Conservation (phyloP, 1,140 invertebrate genomes). For the Neotoxoptera formosana region DNA sequence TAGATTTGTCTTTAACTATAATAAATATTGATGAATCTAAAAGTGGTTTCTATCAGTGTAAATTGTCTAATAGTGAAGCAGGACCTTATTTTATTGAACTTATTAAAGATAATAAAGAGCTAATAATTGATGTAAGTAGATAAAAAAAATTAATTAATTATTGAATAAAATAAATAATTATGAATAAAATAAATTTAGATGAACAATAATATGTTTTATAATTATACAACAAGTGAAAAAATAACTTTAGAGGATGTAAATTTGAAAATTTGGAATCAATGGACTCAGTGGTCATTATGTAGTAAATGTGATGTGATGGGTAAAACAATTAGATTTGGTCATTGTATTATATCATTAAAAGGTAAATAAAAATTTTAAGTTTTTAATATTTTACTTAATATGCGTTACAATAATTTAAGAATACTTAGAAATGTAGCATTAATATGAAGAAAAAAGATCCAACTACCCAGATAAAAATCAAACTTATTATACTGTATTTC, state of each 20-base stretch:
- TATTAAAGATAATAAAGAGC: slow-evolving; percentile 63
- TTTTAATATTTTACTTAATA: neutral
- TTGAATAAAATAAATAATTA: slow-evolving; percentile 3
- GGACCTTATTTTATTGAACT: slow-evolving; percentile 66
- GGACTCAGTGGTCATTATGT: slow-evolving; percentile 71
- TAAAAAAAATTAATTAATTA: neutral
- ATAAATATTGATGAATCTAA: slow-evolving; percentile 65
- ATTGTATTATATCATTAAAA: slow-evolving; percentile 66
- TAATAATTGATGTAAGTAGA: slow-evolving; percentile 58
- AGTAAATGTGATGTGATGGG: slow-evolving; percentile 69
- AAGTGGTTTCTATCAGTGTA: slow-evolving; percentile 67
- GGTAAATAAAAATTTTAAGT: slow-evolving; percentile 28
- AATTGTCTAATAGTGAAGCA: slow-evolving; percentile 63
- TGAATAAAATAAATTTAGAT: neutral
- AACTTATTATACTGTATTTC: too few species aligned
- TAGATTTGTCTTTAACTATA: slow-evolving; percentile 65
- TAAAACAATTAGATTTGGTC: slow-evolving; percentile 67
- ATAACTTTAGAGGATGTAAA: neutral
- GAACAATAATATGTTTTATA: slow-evolving; percentile 12
- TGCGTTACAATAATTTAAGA: neutral
- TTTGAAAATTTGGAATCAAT: slow-evolving; percentile 61
- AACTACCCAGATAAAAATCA: too few species aligned
- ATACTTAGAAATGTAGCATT: too few species aligned
- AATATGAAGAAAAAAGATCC: too few species aligned
- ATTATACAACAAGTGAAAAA: neutral